phyloP scores from a whole-genome alignment of 2,113 vertebrate genomes.

The Diphyllodes magnificus region DNA sequence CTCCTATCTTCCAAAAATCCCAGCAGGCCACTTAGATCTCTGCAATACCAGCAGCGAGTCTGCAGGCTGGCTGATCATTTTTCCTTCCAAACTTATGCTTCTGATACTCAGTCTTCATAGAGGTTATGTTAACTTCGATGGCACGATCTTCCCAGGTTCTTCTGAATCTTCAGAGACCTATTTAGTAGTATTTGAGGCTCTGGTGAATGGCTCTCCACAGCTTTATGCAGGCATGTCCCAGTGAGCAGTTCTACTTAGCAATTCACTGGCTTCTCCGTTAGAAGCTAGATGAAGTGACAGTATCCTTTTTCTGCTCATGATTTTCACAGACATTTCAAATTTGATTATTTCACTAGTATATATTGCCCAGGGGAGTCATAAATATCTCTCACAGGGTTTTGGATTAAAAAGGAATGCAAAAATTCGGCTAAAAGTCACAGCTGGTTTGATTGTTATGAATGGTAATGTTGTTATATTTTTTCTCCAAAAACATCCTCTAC shows the following conservation, averaged over 20 bases:
- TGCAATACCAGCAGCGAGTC: not conserved
- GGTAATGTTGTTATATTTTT: not conserved
- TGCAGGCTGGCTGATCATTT: not conserved
- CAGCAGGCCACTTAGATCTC: not conserved
- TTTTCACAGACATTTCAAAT: conserved; percentile 40
- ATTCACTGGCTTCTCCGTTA: conserved; percentile 5
- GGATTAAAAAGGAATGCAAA: conserved; percentile 6
- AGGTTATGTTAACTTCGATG: not conserved
- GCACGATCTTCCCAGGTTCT: not conserved
- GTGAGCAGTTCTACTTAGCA: not conserved
- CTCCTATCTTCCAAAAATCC: not conserved
- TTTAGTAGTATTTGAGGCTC: not conserved
- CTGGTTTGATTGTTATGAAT: not conserved
- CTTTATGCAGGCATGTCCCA: conserved; percentile 15
- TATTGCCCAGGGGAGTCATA: not conserved
- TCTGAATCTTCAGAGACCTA: not conserved
- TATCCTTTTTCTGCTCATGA: not conserved
- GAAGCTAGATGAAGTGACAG: conserved; percentile 36
- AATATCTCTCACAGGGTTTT: conserved; percentile 14
- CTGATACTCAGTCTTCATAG: not conserved
- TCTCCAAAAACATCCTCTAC: not conserved
- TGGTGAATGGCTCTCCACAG: not conserved
- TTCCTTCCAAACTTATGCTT: not conserved
- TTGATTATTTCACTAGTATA: conserved; percentile 22
- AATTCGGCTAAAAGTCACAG: not conserved